A percentile compares a stretch with the other conserved stretches of the same genome.
Conservation (phyloP, 2,113 vertebrate genomes). For the Psittacula cyanocephala region DNA sequence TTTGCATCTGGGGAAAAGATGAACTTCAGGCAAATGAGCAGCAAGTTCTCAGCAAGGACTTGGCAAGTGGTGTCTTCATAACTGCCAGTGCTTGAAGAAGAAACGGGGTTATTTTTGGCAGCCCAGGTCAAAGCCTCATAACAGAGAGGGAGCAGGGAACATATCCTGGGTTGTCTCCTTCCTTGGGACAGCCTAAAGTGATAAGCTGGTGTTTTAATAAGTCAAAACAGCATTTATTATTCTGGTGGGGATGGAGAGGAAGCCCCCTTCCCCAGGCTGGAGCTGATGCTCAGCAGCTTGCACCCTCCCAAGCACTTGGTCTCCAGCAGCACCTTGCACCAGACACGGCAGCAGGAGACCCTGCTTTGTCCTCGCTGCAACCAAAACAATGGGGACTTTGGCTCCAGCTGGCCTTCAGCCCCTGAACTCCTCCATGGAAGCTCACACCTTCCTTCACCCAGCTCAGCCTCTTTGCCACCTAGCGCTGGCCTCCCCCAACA, state of each 20-base stretch:
- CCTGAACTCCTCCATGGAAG: not conserved
- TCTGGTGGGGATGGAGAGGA: not conserved
- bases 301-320: not conserved
- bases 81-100: not conserved
- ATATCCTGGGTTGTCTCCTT: not conserved
- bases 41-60: rapidly evolving
- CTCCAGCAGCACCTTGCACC: not conserved
- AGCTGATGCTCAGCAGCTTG: not conserved
- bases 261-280: not conserved
- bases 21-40: slow-evolving; percentile 58
- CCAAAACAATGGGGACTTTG: not conserved
- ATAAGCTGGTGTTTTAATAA: not conserved
- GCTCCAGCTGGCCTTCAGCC: rapidly evolving
- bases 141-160: not conserved
- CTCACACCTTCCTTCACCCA: not conserved
- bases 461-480: not conserved
- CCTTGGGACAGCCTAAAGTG: not conserved
- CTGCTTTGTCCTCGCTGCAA: not conserved
- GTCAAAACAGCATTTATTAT: not conserved
- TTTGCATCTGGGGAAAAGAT: slow-evolving; percentile 58
- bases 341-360: rapidly evolving
- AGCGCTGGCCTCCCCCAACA: rapidly evolving
- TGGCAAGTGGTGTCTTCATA: not conserved
- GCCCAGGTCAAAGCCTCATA: not conserved
- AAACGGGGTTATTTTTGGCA: not conserved